These are phyloP conservation scores for Decapterus maruadsi DNA, from an alignment of 2,797 vertebrate species.

Conservation along the genomic window DNA sequence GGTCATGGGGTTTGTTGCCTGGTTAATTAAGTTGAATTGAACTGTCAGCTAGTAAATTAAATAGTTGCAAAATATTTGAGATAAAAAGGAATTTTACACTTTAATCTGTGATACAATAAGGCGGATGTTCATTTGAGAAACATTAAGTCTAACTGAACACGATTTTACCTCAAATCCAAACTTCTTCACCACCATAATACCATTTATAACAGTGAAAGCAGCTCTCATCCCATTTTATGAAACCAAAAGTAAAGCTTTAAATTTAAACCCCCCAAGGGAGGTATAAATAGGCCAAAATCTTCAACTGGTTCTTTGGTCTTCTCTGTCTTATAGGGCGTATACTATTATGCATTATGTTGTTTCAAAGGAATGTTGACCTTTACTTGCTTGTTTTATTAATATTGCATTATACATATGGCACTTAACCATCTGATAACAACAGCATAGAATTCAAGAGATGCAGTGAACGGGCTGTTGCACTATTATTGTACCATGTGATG, in stretches of 20 bases:
- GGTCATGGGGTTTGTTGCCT: background rate
- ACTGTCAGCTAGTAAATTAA: constrained; percentile 1
- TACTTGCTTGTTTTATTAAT: constrained; percentile 15
- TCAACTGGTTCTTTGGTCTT: background rate
- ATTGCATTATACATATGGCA: constrained; percentile 1
- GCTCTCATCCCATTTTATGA: constrained; percentile 48
- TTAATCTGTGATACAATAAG: background rate
- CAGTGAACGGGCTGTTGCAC: background rate
- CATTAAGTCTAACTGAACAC: constrained; percentile 13
- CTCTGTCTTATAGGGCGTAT: constrained; percentile 16
- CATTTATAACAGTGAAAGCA: constrained; percentile 42
- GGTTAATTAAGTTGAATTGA: background rate
- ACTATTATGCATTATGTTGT: constrained; percentile 9
- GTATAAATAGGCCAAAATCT: constrained; percentile 23
- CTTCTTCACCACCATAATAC: constrained; percentile 19
- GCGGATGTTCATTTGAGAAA: background rate
- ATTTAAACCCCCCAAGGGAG: constrained; percentile 41
- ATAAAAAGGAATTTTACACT: background rate
- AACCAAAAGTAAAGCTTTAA: constrained; percentile 38
- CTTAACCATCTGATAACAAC: background rate
- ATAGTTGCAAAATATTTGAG: constrained; percentile 2
- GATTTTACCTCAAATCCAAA: constrained; percentile 37
- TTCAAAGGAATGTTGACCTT: constrained; percentile 24
- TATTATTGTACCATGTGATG: background rate
- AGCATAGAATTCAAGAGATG: background rate